Evolutionary conservation across 2,113 vertebrate species (phyloP).

Genomic region (Capra hircus): DNA sequence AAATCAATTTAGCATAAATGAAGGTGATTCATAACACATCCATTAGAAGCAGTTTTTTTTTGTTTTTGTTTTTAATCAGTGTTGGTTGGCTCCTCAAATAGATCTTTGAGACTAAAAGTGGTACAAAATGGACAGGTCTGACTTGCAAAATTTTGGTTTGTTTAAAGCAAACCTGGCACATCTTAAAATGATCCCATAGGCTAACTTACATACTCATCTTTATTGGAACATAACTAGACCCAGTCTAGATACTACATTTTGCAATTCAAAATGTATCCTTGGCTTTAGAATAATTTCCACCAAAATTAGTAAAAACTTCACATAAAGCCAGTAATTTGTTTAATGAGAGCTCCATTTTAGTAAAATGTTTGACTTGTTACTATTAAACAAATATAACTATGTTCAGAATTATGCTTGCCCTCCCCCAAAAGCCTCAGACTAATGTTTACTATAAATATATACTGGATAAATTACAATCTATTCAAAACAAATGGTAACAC

Average conservation of each 20-base stretch:
- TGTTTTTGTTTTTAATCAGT: neutral
- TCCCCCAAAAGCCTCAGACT: neutral
- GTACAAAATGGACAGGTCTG: neutral
- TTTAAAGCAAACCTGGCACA: neutral
- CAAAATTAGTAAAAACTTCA: neutral
- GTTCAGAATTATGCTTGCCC: neutral
- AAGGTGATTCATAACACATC: neutral
- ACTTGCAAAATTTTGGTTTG: neutral
- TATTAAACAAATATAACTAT: neutral
- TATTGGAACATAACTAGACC: neutral
- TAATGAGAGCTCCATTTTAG: neutral
- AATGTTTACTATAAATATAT: neutral
- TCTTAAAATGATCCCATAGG: neutral
- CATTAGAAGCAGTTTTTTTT: neutral
- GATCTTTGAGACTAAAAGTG: neutral
- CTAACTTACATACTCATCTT: neutral
- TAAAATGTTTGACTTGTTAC: neutral
- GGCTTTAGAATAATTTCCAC: neutral
- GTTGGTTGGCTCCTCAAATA: neutral
- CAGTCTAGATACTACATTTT: neutral
- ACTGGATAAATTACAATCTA: neutral
- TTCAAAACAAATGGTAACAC: constrained; percentile 1
- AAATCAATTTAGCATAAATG: neutral
- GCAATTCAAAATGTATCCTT: neutral
- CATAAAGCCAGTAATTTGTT: constrained; percentile 13